Percentiles rank a stretch among this genome's conserved stretches.
Conservation (phyloP, 2,888 invertebrate species). For the Polymixis flavicincta region DNA sequence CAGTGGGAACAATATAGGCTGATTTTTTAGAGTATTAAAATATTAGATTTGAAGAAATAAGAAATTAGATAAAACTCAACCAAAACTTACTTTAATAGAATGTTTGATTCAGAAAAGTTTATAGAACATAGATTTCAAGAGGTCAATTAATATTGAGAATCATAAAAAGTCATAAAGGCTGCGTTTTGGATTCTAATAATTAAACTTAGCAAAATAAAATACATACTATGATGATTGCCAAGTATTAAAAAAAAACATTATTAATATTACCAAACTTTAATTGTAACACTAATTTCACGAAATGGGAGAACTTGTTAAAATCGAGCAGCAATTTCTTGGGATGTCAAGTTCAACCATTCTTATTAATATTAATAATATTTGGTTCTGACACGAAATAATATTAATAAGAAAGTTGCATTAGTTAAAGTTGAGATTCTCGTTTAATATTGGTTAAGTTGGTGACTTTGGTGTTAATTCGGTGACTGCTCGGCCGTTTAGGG, state of each 20-base stretch:
- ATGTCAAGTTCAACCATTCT: constrained; percentile 16
- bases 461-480: background rate
- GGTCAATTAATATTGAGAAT: too few species aligned
- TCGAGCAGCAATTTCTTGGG: constrained; percentile 20
- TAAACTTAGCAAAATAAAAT: background rate
- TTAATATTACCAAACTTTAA: background rate
- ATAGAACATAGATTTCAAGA: too few species aligned
- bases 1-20: too few species aligned
- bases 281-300: constrained; percentile 9
- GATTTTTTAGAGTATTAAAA: too few species aligned
- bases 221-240: background rate
- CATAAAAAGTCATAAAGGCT: too few species aligned
- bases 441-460: background rate
- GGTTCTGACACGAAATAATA: constrained; percentile 20
- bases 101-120: too few species aligned
- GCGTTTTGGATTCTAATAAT: background rate
- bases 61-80: too few species aligned
- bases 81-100: too few species aligned
- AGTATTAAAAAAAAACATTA: background rate
- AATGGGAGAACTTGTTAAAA: constrained; percentile 22
- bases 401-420: constrained; percentile 23
- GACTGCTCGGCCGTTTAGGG: background rate
- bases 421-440: background rate
- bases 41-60: too few species aligned
- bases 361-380: constrained; percentile 24